Conservation (phyloP, 2,888 invertebrate species). For the Rotaria macrura region DNA sequence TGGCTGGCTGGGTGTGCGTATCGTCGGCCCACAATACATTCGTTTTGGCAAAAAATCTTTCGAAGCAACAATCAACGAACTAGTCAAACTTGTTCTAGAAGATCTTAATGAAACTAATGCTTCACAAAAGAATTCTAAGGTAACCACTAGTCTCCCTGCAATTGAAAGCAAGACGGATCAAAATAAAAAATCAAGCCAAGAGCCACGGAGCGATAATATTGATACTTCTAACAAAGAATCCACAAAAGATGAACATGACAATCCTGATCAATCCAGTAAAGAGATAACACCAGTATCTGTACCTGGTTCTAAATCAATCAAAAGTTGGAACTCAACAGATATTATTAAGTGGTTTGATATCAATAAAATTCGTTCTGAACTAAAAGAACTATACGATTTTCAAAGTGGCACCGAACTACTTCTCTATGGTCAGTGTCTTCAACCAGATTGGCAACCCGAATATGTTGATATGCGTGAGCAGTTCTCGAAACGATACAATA, state of each 20-base stretch:
- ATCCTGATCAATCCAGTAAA: neutral
- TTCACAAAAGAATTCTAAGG: neutral
- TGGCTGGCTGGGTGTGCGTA: neutral
- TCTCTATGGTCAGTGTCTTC: neutral
- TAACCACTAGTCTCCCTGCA: neutral
- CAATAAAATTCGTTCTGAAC: neutral
- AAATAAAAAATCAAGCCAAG: no score
- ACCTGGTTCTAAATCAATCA: neutral
- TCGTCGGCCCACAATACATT: conserved; percentile 7
- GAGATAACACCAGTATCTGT: no score
- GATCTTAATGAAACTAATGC: neutral
- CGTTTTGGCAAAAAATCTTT: neutral
- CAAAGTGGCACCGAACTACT: neutral
- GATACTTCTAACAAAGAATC: no score
- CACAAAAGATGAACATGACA: neutral
- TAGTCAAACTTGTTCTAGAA: neutral
- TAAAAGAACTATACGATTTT: neutral
- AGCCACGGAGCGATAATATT: no score
- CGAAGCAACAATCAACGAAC: neutral
- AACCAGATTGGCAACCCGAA: neutral
- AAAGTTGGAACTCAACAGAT: neutral
- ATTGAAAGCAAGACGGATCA: neutral
- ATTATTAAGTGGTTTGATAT: neutral
- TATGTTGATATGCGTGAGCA: neutral
- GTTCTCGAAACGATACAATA: neutral